Evolutionary conservation across 2,888 invertebrate genomes (phyloP), one percentile per base, ranked within the genome.

Genomic region (Lepidocyrtoides sp.): DNA sequence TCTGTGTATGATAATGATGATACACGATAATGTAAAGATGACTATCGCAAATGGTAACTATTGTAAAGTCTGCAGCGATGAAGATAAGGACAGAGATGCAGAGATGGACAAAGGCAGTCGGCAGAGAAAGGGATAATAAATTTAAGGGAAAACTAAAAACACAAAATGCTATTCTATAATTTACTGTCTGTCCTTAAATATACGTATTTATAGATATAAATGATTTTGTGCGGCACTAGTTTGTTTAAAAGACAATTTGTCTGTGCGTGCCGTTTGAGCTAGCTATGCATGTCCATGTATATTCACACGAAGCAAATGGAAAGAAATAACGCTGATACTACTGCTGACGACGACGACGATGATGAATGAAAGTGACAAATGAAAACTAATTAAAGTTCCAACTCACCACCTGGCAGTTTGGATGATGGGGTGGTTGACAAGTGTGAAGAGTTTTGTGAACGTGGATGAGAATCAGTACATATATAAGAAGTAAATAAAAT

Each of bases 341-440:
- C 36, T 36, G 14, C 26, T 60, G 17, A 66, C 26, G 72, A 51
- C 7, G 51, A 29, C 32, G 77, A 77, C 54, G 77, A 77, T 75
- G 75, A 77, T 79, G 87, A 79, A 77, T 86, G 77, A 86, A 66
- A 72, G 82, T 89, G 89, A 89, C 89, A 89, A 82, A 89, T 89
- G 82, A 89, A 88, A 89, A 89, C 89, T 89, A 89, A 89, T 89
- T 89, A 89, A 89, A 89, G 89, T 89, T 89, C 89, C 89, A 82
- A 82, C 72, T 89, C 89, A 89, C 89, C 82, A 89, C 82, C 89
- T 89, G 79, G 60, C 32, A 79, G 63, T 66, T 0, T 54, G 51
- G 51, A 77, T 77, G 77, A 77, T 29, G 77, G 2, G 41, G 63
- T 32, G 72, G 72, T 17, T 77, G 77, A 77, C 77, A 51, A 51